Evolutionary conservation across 2,797 vertebrate species (phyloP), one percentile per base, ranked within the genome.

Genomic region (Dendrocincla tyrannina): DNA sequence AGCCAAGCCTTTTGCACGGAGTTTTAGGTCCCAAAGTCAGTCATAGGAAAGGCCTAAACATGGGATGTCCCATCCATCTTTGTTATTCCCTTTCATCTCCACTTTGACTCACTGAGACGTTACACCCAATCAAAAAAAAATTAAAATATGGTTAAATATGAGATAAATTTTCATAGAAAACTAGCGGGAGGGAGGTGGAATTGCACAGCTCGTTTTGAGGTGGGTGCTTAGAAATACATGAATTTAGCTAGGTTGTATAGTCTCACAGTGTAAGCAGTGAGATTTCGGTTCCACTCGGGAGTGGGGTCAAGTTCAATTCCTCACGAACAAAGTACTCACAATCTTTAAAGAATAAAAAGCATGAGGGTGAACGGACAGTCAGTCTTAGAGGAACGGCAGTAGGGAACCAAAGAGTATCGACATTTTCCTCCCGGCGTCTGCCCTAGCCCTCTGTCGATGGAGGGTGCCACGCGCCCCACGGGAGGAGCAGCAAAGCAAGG

Each of bases 21-120:
- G 74, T 91, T 93, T 92, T 86, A 79, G 76, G 85, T 92, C 44
- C 63, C 52, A 46, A 37, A 67, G 4, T 44, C 17, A 25, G 20
- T 42, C 41, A 49, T 12, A 49, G 9, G n/a, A 77, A 89, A 92
- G 90, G 92, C 83, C 92, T 91, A 70, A 74, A 10, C 33, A 74
- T 37, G 33, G 32, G 18, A 80, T 80, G 60, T 56, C 23, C 12
- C 46, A 19, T 35, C 28, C 2, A 35, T 37, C 5, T 60, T 73
- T 78, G 53, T 83, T 74, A 35, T 68, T 85, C 24, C 3, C 53
- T 78, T 83, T 85, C 23, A 13, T 42, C 32, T 47, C 20, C 0
- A 0, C 39, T 85, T 88, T 79, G 30, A 55, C n/a, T 9, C 10
- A 14, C 22, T 14, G 52, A 52, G 30, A 44, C 24, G 52, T 62